phyloP scores from a whole-genome alignment of 2,113 vertebrate species.

The Herpailurus yagouaroundi region DNA sequence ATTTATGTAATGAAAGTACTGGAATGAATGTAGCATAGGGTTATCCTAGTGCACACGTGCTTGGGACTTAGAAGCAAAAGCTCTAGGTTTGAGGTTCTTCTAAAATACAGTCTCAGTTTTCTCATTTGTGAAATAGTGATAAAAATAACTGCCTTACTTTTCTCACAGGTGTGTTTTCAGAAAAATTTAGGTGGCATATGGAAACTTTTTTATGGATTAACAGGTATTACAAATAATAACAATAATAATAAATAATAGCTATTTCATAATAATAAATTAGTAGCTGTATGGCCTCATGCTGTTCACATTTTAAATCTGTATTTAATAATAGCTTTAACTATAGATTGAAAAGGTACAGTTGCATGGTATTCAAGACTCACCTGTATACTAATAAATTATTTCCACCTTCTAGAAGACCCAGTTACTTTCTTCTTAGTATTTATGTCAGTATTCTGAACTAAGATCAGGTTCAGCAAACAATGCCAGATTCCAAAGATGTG shows the following conservation, averaged over 20 bases:
- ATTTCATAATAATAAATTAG: not conserved
- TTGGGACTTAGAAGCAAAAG: not conserved
- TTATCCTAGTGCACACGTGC: not conserved
- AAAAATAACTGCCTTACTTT: not conserved
- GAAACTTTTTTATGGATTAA: not conserved
- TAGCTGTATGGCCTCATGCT: not conserved
- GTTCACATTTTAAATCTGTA: not conserved
- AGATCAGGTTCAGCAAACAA: conserved; percentile 27
- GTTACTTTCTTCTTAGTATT: conserved; percentile 30
- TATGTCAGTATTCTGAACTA: conserved; percentile 45
- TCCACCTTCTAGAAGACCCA: not conserved
- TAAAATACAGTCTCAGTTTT: not conserved
- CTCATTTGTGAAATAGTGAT: not conserved
- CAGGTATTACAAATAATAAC: not conserved
- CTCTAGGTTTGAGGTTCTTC: not conserved
- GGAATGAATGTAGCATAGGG: not conserved
- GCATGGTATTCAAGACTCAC: not conserved
- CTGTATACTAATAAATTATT: conserved; percentile 32
- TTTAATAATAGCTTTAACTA: conserved; percentile 1
- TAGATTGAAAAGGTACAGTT: not conserved
- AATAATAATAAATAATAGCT: not conserved
- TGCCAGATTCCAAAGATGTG: not conserved
- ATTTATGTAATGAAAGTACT: not conserved
- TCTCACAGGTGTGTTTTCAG: not conserved
- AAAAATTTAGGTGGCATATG: not conserved